Evolutionary conservation across 1,140 invertebrate genomes (phyloP).

Genomic region (Zophobas atratus): DNA sequence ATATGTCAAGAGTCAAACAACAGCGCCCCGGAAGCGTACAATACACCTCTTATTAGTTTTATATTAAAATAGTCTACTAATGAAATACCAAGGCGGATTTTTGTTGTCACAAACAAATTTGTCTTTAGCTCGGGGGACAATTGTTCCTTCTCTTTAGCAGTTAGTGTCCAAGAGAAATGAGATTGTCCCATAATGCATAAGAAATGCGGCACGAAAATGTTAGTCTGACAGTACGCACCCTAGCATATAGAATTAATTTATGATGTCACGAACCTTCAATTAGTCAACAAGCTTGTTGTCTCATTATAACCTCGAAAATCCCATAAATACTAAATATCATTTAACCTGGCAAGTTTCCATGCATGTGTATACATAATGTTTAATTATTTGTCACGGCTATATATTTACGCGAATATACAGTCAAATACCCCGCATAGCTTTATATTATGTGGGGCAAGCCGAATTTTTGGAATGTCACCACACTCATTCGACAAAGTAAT

Average conservation of each 20-base stretch:
- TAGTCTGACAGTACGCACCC: constrained; percentile 14
- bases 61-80: constrained; percentile 27
- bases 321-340: constrained; percentile 46
- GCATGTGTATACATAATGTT: constrained; percentile 41
- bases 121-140: background rate
- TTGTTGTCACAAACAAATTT: background rate
- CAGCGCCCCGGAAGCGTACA: background rate
- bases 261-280: constrained; percentile 43
- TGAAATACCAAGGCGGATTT: background rate
- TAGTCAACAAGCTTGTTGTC: constrained; percentile 37
- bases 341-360: constrained; percentile 41
- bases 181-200: constrained; percentile 13
- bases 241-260: constrained; percentile 23
- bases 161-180: background rate
- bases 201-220: constrained; percentile 14
- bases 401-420: constrained; percentile 37
- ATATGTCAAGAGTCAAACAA: constrained; percentile 24
- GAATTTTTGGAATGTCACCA: constrained; percentile 22
- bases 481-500: background rate
- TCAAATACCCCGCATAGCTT: constrained; percentile 23
- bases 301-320: constrained; percentile 35
- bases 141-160: constrained; percentile 2
- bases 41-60: constrained; percentile 14
- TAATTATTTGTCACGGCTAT: constrained; percentile 37
- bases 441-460: constrained; percentile 17